phyloP scores from a whole-genome alignment of 2,113 vertebrate genomes.

The Epinephelus moara region DNA sequence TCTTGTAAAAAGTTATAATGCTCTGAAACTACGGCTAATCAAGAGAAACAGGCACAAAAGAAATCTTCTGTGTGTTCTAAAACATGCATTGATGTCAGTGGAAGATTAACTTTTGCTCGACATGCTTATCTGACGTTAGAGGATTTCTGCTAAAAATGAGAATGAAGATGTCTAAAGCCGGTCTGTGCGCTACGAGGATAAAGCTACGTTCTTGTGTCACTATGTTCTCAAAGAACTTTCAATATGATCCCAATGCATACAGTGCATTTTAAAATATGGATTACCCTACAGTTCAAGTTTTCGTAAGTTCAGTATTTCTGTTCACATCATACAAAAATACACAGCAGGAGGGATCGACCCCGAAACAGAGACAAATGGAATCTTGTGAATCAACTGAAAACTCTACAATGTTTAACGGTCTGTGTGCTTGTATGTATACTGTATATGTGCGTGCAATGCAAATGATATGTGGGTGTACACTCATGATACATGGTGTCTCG shows the following conservation, averaged over 20 bases:
- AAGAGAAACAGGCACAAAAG: conserved; percentile 72
- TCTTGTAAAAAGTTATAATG: conserved; percentile 44
- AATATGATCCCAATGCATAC: conserved; percentile 20
- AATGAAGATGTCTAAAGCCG: conserved; percentile 42
- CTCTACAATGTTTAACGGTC: conserved; percentile 34
- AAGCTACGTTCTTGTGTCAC: conserved; percentile 29
- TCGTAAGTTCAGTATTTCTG: conserved; percentile 36
- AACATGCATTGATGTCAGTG: conserved; percentile 70
- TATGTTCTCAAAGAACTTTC: conserved; percentile 7
- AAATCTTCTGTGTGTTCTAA: conserved; percentile 55
- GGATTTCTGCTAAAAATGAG: conserved; percentile 40
- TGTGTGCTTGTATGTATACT: conserved; percentile 45
- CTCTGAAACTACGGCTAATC: conserved; percentile 52
- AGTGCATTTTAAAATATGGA: conserved; percentile 36
- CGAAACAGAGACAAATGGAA: conserved; percentile 40
- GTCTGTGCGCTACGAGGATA: conserved; percentile 41
- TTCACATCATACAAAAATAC: conserved; percentile 61
- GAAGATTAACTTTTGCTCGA: conserved; percentile 48
- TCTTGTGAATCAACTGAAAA: conserved; percentile 50
- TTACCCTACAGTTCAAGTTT: conserved; percentile 63
- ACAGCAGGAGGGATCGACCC: conserved; percentile 42
- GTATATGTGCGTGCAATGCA: conserved; percentile 61
- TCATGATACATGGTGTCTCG: conserved; percentile 17
- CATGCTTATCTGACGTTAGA: conserved; percentile 68
- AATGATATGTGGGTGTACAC: conserved; percentile 56